These are phyloP conservation scores for Oriolus oriolus DNA, from an alignment of 2,113 vertebrate genomes.

Conservation along the genomic window DNA sequence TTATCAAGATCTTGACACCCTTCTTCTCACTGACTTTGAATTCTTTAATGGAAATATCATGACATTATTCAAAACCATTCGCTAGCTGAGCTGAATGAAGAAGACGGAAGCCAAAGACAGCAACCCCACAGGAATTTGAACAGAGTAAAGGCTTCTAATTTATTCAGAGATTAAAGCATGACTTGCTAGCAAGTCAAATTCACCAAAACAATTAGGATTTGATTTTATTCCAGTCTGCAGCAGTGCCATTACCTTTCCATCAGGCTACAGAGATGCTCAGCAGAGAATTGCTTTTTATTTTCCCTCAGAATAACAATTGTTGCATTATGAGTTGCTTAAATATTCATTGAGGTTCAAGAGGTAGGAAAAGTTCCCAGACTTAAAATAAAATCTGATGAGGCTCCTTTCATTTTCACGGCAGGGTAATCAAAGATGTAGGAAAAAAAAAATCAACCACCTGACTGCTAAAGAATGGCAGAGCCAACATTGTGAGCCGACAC, in stretches of 20 bases:
- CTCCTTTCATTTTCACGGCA: conserved; percentile 11
- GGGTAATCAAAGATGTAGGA: conserved; percentile 11
- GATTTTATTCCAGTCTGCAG: conserved; percentile 63
- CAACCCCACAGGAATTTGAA: conserved; percentile 58
- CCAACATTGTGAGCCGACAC: neutral
- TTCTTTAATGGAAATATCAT: conserved; percentile 65
- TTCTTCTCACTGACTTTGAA: conserved; percentile 52
- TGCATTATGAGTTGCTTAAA: conserved; percentile 53
- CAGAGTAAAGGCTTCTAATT: conserved; percentile 55
- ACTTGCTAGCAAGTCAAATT: conserved; percentile 56
- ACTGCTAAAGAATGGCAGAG: conserved; percentile 12
- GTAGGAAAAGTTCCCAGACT: neutral
- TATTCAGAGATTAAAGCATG: conserved; percentile 57
- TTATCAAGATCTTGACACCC: conserved; percentile 17
- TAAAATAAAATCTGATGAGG: conserved; percentile 45
- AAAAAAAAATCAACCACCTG: neutral
- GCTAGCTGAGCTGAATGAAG: conserved; percentile 61
- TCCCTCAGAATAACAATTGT: conserved; percentile 42
- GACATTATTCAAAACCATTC: conserved; percentile 57
- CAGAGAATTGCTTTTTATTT: conserved; percentile 34
- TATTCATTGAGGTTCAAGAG: conserved; percentile 42
- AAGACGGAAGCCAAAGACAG: conserved; percentile 52
- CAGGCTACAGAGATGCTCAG: neutral
- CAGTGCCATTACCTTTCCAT: conserved; percentile 66
- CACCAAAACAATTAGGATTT: conserved; percentile 71